A percentile compares a stretch with the other conserved stretches of the same genome.
phyloP scores from a whole-genome alignment of 2,888 invertebrate genomes.

The Laspeyria flexula region DNA sequence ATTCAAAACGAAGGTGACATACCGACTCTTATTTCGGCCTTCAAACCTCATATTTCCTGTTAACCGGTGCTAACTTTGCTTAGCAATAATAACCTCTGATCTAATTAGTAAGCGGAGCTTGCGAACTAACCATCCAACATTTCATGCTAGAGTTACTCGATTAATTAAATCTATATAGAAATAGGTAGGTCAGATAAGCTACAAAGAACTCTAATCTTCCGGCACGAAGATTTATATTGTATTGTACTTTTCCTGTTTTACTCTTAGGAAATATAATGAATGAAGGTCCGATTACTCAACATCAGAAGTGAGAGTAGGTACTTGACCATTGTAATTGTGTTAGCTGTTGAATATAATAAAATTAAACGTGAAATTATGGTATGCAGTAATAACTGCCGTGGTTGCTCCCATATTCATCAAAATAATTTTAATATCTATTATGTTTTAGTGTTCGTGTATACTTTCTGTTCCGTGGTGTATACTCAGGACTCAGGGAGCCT shows the following conservation, averaged over 20 bases:
- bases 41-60: conserved; percentile 27
- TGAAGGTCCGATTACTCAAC: conserved; percentile 1
- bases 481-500: too few relatives aligned
- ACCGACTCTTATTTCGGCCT: conserved; percentile 9
- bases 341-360: not conserved
- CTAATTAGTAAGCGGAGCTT: conserved; percentile 37
- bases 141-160: conserved; percentile 21
- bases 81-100: conserved; percentile 33
- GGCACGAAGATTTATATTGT: not conserved
- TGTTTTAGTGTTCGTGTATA: too few relatives aligned
- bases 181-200: conserved; percentile 1
- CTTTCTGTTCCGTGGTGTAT: too few relatives aligned
- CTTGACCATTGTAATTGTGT: conserved; percentile 2
- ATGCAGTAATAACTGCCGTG: not conserved
- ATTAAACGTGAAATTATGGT: conserved; percentile 8
- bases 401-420: too few relatives aligned
- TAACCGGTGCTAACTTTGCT: conserved; percentile 19
- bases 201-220: conserved; percentile 2
- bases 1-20: conserved; percentile 27
- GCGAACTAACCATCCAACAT: conserved; percentile 16
- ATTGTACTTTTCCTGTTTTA: too few relatives aligned
- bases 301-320: not conserved
- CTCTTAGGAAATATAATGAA: too few relatives aligned
- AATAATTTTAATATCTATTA: too few relatives aligned
- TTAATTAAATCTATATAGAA: conserved; percentile 21